Base-by-base conservation (phyloP, 2,113 vertebrate species). In the Sander lucioperca region DNA sequence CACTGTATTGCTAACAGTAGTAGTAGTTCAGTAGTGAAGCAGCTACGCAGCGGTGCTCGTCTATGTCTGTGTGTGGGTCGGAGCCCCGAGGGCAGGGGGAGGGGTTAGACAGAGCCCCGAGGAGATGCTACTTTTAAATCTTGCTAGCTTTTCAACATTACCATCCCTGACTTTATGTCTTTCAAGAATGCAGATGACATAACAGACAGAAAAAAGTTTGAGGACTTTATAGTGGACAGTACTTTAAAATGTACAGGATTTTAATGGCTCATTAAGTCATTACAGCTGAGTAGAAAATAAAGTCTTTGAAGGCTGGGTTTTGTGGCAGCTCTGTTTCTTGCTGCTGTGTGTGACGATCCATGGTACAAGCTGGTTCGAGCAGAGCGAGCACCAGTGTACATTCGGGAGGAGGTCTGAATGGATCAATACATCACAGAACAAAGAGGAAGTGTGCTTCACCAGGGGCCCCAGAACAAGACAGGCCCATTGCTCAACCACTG, bases 381-480 rank as follows among this genome's bases (percentile, higher is more conserved):
- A 83, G 73, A 82, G 84, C 30, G 68, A 88, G 82, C 80, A 57
- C 51, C 81, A 67, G 84, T 54, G 71, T 84, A 74, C 76, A 87
- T 88, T 82, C 23, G 16, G 86, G 85, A 88, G 83, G 87, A 83
- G 89, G 89, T 83, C 86, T 92, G 86, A 86, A 91, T 80, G 88
- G 90, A 93, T 94, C 91, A 67, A 95, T 94, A 93, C 92, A 94
- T 91, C 86, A 88, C 90, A 85, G 91, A 93, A 92, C 92, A 93
- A 93, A 93, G 83, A 86, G 83, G 90, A 92, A 82, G 89, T 84
- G 87, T 90, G 88, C 90, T 89, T 89, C 89, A 84, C 88, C 86
- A 80, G 85, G 88, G 88, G 66, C 88, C 77, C 88, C 62, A 74
- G 69, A 89, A 88, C 86, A 77, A 84, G 86, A 92, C 91, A 90